phyloP scores from a whole-genome alignment of 2,797 vertebrate genomes.

The Malacoraja senta region DNA sequence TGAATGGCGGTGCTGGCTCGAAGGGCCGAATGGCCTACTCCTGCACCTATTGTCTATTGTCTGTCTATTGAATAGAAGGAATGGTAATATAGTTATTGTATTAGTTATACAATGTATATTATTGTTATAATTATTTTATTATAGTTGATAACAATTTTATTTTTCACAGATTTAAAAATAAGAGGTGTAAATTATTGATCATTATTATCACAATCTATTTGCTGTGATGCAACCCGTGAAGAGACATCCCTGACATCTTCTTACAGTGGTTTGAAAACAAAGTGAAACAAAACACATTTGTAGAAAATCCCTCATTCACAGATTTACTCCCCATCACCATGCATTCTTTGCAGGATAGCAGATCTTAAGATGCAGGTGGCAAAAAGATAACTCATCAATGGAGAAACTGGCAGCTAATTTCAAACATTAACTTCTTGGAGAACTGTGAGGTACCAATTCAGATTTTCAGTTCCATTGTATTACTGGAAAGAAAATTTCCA shows the following conservation, averaged over 20 bases:
- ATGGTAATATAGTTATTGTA: no score
- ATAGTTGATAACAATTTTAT: background rate
- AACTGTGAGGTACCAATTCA: background rate
- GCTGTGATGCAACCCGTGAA: background rate
- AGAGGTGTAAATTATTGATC: background rate
- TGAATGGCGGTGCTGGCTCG: no score
- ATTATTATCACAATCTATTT: background rate
- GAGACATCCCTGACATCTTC: background rate
- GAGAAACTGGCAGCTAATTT: background rate
- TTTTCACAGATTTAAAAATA: background rate
- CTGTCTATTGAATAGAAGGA: no score
- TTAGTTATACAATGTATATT: no score
- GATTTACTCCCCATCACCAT: background rate
- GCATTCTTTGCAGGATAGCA: background rate
- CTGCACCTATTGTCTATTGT: no score
- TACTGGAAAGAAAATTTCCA: background rate
- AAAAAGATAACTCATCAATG: background rate
- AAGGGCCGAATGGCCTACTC: no score
- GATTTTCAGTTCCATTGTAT: background rate
- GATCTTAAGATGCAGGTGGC: background rate
- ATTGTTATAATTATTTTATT: background rate
- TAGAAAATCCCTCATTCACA: background rate
- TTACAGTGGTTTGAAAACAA: background rate
- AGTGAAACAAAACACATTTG: constrained; percentile 19
- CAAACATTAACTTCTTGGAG: background rate